Percentiles rank a stretch among this genome's conserved stretches.
These are phyloP conservation scores for Unio pictorum DNA, from an alignment of 2,888 invertebrate species.

Conservation along the genomic window DNA sequence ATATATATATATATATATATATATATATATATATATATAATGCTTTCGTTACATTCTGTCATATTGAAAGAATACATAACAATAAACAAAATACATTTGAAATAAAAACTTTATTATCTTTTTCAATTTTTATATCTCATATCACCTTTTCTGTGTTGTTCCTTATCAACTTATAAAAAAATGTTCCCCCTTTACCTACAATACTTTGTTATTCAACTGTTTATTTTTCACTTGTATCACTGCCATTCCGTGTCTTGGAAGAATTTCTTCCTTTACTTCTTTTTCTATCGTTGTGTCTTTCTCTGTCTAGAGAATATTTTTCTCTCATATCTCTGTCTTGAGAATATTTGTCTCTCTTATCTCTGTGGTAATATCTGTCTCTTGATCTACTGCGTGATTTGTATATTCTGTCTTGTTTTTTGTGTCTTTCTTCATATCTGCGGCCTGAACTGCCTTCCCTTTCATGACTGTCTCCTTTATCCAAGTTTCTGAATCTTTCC, in stretches of 20 bases:
- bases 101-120: too few species aligned
- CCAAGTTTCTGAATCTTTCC: conserved; percentile 4
- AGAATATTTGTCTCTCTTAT: not conserved
- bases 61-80: too few species aligned
- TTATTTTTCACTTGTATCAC: not conserved
- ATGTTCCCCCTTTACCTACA: too few species aligned
- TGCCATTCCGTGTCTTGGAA: conserved; percentile 1
- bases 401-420: not conserved
- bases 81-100: too few species aligned
- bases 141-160: too few species aligned
- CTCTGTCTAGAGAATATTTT: conserved; percentile 4
- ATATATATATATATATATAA: too few species aligned
- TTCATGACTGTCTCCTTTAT: not conserved
- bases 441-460: not conserved
- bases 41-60: too few species aligned
- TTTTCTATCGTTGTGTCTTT: conserved; percentile 9
- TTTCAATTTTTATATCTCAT: too few species aligned
- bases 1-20: too few species aligned
- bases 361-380: conserved; percentile 1
- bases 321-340: conserved; percentile 8
- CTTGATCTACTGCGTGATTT: conserved; percentile 1
- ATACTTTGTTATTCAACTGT: too few species aligned
- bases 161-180: too few species aligned
- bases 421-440: not conserved
- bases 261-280: conserved; percentile 6